Evolutionary conservation across 2,797 vertebrate genomes (phyloP), one percentile per base, ranked within the genome.

Genomic region (Hippoglossus hippoglossus): DNA sequence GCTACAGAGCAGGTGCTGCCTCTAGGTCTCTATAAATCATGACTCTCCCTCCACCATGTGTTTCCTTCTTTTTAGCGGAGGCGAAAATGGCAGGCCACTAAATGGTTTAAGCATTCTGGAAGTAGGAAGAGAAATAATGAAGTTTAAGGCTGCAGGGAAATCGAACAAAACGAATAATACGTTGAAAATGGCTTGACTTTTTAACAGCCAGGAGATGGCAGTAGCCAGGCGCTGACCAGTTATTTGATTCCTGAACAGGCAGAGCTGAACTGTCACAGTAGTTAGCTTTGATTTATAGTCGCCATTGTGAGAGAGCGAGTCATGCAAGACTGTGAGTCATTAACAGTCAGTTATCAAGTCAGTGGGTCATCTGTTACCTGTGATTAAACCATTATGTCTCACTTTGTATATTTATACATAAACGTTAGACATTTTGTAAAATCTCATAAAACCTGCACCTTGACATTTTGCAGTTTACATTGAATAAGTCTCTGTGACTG

Each of bases 1-100:
- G 83, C 73, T 54, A 34, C 71, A 58, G 86, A 93, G 86, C 93
- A 95, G 93, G 93, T 94, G 92, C 73, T 75, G 83, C 70, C 71
- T 69, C 26, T 28, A 68, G 16, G 67, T 62, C 58, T 71, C 67
- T 55, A 61, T 85, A 89, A 90, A 89, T 91, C 80, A 86, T 49
- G 73, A 85, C 74, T 73, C 31, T 77, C 87, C 72, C 77, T 63
- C 61, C 19, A 36, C 75, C 86, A 89, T 87, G 71, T 89, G 82
- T 67, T 77, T 67, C 76, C 39, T 61, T 44, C 44, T 66, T 77
- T 67, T 73, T 50, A 78, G 57, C 26, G 18, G 16, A 63, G 71
- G 22, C 73, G 70, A 56, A 66, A 73, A 66, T 39, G 72, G 18
- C 61, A 67, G 15, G 24, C 57, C 47, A 64, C 15, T 72, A 56